Percentiles rank a stretch among this genome's conserved stretches.
Evolutionary conservation across 2,888 invertebrate species (phyloP).

Genomic region (Allolobophora icterica): DNA sequence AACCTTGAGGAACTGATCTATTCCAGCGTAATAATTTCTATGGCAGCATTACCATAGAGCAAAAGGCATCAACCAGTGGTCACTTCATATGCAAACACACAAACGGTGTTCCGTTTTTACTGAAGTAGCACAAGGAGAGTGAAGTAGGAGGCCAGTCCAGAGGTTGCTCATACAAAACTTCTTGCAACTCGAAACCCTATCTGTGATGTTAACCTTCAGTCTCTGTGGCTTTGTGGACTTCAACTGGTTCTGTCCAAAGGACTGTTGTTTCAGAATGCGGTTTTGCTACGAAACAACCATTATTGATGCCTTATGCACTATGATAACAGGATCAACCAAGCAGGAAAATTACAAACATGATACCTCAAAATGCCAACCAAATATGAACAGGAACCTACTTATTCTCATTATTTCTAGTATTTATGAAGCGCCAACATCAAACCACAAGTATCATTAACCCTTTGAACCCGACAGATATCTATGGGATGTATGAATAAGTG

Average conservation of each 20-base stretch:
- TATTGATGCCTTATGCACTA: neutral
- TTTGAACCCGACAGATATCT: too few relatives aligned
- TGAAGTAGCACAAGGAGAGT: neutral
- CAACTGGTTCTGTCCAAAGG: neutral
- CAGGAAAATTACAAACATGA: neutral
- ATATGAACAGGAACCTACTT: too few relatives aligned
- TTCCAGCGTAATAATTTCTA: neutral
- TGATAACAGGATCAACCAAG: neutral
- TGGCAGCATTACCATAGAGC: neutral
- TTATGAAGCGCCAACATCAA: too few relatives aligned
- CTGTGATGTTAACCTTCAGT: neutral
- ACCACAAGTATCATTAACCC: too few relatives aligned
- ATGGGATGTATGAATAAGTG: too few relatives aligned
- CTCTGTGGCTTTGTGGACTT: neutral
- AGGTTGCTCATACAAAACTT: neutral
- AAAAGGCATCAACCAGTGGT: neutral
- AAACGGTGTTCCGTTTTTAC: neutral
- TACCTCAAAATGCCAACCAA: too few relatives aligned
- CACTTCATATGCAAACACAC: neutral
- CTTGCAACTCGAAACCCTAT: neutral
- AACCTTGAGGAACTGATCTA: neutral
- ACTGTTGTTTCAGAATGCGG: neutral
- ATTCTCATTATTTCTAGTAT: too few relatives aligned
- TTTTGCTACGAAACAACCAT: neutral
- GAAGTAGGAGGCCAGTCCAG: neutral